Base-by-base conservation (phyloP, 2,113 vertebrate genomes). In the Steatornis caripensis region DNA sequence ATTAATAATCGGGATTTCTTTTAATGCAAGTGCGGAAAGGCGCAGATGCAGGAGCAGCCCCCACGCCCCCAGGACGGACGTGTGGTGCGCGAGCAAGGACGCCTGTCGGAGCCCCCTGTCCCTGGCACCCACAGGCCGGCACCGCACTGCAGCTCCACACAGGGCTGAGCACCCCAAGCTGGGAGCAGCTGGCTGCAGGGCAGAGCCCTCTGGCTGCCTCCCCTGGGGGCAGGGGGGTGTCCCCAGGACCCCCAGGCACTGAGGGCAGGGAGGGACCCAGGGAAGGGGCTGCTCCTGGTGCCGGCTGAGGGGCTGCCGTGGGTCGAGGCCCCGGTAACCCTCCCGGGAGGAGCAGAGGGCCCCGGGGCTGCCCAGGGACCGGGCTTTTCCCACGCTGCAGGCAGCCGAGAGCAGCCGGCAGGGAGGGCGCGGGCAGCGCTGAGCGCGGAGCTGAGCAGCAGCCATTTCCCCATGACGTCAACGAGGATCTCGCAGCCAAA, bases 1-100 rank as follows among this genome's bases (percentile, higher is more conserved):
- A 96, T 98, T 98, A 98, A 98, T 97, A 96, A 98, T 95, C 97
- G 96, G 98, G 98, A 98, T 98, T 98, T 97, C 84, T 87, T 94
- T 54, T 88, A 81, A 86, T 86, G 91, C 85, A 77, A 90, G 49
- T 94, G 94, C 14, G 2, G 17, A 79, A 96, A 85, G 51, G 41
- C 41, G 41, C 11, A 43, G 41, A 15, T 43, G 45, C 2, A 0
- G 66, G 61, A 55, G 21, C 3, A 3, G 51, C 41, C 54, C 55
- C 45, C 0, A n/a, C n/a, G 0, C 0, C 34, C 37, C 68, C 1
- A 0, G 68, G 15, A 58, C 45, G 45, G 43, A 24, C 1, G 0
- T 21, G 37, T 4, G 2, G 27, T 24, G 64, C 1, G 1, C 0
- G 18, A 51, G 61, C 65, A 32, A 34, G 53, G 41, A 9, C 4